Evolutionary conservation across 1,140 invertebrate genomes (phyloP), one percentile per base, ranked within the genome.

Genomic region (Gerris buenoi): DNA sequence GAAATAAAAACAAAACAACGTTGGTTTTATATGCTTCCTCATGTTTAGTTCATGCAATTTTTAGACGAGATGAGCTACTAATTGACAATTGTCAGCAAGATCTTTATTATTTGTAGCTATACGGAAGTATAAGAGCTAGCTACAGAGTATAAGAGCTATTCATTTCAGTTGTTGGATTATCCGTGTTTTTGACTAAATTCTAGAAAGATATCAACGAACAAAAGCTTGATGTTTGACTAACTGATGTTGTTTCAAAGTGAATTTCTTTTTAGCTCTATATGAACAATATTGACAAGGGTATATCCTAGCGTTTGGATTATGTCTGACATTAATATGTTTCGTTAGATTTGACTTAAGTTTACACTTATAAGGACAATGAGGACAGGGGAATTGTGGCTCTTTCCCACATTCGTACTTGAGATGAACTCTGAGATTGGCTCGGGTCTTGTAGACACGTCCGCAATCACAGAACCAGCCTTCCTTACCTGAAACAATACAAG

Each of bases 371-470:
- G 88, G 85, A 76, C 88, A 90, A 76, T 87, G 86, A 5, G 86
- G 85, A 76, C 88, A 90, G 71, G 86, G 85, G 75, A 89, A 89
- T 75, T 89, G 87, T 1, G 88, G 87, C 76, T 89, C 87, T 77
- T 88, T 89, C 70, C 87, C 88, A 76, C 89, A 91, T 75, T 91
- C 89, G 88, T 88, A 91, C 75, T 90, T 90, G 78, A 89, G 87
- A 74, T 90, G 88, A 75, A 77, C 74, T 66, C 78, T 78, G 25
- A 80, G 70, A 57, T 78, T 79, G 64, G 79, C 78, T 13, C 77
- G 77, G 67, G 79, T 78, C 67, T 79, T 79, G 71, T 80, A 80
- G 27, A 77, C 77, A 68, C 78, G 78, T 23, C 79, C 78, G 69
- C 80, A 81, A 90, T 90, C 25, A 22, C 59, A 61, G n/a, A 61